A percentile compares a stretch with the other conserved stretches of the same genome.
These are phyloP conservation scores for Artemisiospiza belli DNA, from an alignment of 2,113 vertebrate species.

Conservation along the genomic window DNA sequence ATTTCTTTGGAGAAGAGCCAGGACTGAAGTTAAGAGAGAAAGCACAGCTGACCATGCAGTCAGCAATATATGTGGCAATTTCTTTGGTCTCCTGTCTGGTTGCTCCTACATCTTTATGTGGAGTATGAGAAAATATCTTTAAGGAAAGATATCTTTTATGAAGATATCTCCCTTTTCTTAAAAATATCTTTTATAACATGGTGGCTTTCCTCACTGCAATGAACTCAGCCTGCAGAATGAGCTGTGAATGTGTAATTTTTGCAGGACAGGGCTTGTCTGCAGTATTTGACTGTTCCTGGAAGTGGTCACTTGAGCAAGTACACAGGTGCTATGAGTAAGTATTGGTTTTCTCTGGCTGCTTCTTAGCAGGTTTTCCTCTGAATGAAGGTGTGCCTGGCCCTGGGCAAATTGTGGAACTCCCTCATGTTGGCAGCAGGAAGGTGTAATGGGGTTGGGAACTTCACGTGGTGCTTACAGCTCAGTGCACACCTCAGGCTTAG, in stretches of 20 bases:
- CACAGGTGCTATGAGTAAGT: slow-evolving; percentile 24
- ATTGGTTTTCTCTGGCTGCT: slow-evolving; percentile 28
- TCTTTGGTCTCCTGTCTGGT: not conserved
- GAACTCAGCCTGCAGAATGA: not conserved
- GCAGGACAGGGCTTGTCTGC: slow-evolving; percentile 31
- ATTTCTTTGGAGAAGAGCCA: not conserved
- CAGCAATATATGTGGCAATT: not conserved
- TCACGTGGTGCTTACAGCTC: not conserved
- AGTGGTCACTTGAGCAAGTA: slow-evolving; percentile 44
- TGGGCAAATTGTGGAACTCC: slow-evolving; percentile 66
- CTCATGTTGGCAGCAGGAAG: slow-evolving; percentile 13
- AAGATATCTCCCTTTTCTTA: not conserved
- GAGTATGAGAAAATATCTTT: not conserved
- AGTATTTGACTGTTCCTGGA: slow-evolving; percentile 45
- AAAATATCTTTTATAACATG: not conserved
- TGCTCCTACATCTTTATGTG: not conserved
- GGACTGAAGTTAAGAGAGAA: not conserved
- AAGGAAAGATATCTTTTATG: not conserved
- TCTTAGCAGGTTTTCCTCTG: slow-evolving; percentile 25
- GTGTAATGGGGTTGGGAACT: slow-evolving; percentile 30
- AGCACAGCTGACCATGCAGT: not conserved
- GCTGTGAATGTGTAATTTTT: not conserved
- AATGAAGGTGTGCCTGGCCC: slow-evolving; percentile 44
- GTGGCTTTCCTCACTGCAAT: not conserved
- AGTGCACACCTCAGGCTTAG: not conserved